Evolutionary conservation across 2,888 invertebrate species (phyloP), one percentile per base, ranked within the genome.

Genomic region (Ramazzottius varieornatus): DNA sequence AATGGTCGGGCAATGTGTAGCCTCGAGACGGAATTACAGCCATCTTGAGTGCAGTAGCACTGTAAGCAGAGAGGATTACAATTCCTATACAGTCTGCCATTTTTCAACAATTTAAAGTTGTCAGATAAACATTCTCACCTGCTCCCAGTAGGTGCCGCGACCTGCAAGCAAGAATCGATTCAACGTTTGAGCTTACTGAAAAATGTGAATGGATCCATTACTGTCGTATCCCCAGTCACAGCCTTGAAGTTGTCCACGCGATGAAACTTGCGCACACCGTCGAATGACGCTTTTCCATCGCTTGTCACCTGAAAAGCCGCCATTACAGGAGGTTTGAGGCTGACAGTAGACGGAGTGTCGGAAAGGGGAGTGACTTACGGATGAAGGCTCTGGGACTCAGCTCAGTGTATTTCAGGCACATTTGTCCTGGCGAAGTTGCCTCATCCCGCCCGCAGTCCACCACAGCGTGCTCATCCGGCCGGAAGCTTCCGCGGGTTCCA

Each of bases 221-320:
- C 54, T 16, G 54, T 54, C 54, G 24, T 24, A 54, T 16, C 54
- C 54, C 54, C 54, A 54, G 20, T 54, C 54, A 29, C 54, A 54
- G 54, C 54, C 54, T 54, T 54, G 54, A 29, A 54, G 20, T 24
- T 54, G 54, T 4, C 54, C 54, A 29, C 24, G 54, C 13, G 54
- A 16, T 24, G 54, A 54, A 29, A 29, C 20, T 40, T 40, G 29
- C n/a, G 54, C 54, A 29, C 54, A 54, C 29, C 54, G 54, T 29
- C 54, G 13, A 54, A 54, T 54, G 29, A 54, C 29, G 54, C 54
- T 54, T 54, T 54, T 54, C 54, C 54, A 54, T 54, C 54, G 13
- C 29, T 54, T 54, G 24, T 54, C 54, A 8, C 54, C 54, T 54
- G 29, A 54, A 54, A 54, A 54, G 54, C 13, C 40, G 40, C 8